These are phyloP conservation scores for Enteromius thamalakanensis DNA, from an alignment of 2,797 vertebrate genomes.

Conservation along the genomic window DNA sequence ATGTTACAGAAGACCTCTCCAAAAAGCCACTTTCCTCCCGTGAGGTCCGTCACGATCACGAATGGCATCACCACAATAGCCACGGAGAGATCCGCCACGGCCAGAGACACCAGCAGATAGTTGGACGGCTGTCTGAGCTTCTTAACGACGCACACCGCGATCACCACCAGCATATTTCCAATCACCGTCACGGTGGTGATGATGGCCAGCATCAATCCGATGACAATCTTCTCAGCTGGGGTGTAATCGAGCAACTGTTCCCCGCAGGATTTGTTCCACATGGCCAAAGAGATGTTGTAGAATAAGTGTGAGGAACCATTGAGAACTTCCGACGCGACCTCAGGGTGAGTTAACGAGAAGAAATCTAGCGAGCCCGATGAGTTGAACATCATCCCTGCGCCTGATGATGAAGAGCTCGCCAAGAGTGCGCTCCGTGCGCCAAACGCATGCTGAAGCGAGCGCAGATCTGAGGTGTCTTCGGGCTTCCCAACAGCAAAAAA, in stretches of 20 bases:
- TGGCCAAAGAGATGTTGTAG: slow-evolving; percentile 69
- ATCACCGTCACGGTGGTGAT: slow-evolving; percentile 83
- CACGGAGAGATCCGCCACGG: slow-evolving; percentile 82
- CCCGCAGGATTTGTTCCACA: slow-evolving; percentile 79
- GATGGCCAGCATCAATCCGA: slow-evolving; percentile 79
- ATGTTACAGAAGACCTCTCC: slow-evolving; percentile 84
- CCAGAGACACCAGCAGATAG: slow-evolving; percentile 82
- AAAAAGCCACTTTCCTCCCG: slow-evolving; percentile 84
- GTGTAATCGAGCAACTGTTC: slow-evolving; percentile 76
- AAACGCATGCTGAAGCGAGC: slow-evolving; percentile 41
- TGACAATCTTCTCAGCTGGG: slow-evolving; percentile 78
- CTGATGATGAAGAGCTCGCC: slow-evolving; percentile 74
- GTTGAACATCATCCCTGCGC: slow-evolving; percentile 83
- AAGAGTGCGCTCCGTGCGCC: slow-evolving; percentile 62
- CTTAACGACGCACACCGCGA: slow-evolving; percentile 83
- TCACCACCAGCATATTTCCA: slow-evolving; percentile 83
- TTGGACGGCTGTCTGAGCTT: slow-evolving; percentile 83
- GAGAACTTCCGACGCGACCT: slow-evolving; percentile 71
- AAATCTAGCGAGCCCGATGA: slow-evolving; percentile 65
- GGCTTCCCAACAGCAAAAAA: slow-evolving; percentile 13
- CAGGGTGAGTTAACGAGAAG: slow-evolving; percentile 24
- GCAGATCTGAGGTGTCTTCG: slow-evolving; percentile 18
- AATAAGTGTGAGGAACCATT: slow-evolving; percentile 74
- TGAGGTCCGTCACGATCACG: slow-evolving; percentile 83
- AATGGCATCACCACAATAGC: slow-evolving; percentile 84